Evolutionary conservation across 1,140 invertebrate species (phyloP).

Genomic region (Popillia japonica): DNA sequence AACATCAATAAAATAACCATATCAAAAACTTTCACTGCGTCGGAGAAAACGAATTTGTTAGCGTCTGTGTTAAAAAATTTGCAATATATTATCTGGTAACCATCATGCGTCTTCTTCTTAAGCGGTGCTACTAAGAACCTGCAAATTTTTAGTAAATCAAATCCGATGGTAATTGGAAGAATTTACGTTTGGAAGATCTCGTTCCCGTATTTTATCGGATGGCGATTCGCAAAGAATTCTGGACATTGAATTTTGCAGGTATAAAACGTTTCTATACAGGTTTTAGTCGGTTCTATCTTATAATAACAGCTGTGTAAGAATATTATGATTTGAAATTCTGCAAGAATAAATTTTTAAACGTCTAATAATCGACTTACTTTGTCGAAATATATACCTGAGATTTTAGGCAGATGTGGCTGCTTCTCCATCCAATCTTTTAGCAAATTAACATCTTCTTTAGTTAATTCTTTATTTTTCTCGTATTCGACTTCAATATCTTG

Average conservation of each 20-base stretch:
- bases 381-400: conserved; percentile 43
- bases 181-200: not conserved
- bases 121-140: conserved; percentile 52
- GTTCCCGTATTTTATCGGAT: not conserved
- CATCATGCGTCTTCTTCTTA: conserved; percentile 63
- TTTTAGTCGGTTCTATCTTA: conserved; percentile 62
- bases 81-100: conserved; percentile 64
- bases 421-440: conserved; percentile 43
- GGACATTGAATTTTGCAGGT: conserved; percentile 8
- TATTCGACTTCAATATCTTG: conserved; percentile 38
- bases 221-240: conserved; percentile 10
- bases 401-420: conserved; percentile 45
- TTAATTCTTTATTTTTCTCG: conserved; percentile 43
- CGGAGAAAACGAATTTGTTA: conserved; percentile 66
- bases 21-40: conserved; percentile 62
- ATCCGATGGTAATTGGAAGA: not conserved
- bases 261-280: conserved; percentile 14
- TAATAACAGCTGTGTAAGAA: conserved; percentile 72
- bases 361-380: too few relatives aligned
- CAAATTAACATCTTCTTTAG: conserved; percentile 41
- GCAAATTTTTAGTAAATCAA: not conserved
- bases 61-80: conserved; percentile 66
- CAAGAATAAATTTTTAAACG: not conserved
- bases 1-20: conserved; percentile 64
- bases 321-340: conserved; percentile 68